phyloP scores from a whole-genome alignment of 1,140 invertebrate genomes.

The Neodiprion pinetum region DNA sequence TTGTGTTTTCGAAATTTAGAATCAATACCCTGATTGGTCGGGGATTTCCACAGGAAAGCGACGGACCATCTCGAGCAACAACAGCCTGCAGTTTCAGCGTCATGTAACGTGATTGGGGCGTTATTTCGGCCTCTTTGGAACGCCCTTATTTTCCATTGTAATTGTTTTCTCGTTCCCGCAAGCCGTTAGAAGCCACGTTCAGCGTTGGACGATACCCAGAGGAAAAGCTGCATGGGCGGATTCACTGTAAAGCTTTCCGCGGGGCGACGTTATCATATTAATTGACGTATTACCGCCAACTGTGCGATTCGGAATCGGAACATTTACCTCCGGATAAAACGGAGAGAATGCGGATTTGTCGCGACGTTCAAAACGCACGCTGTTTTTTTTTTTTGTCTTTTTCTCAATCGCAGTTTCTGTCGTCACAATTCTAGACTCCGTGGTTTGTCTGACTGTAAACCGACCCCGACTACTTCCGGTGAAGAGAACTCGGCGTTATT shows the following conservation, averaged over 20 bases:
- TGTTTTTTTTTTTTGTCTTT: too few relatives aligned
- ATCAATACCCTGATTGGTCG: too few relatives aligned
- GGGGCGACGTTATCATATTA: conserved; percentile 1
- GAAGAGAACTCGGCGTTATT: not conserved
- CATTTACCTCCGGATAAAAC: too few relatives aligned
- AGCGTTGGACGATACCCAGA: not conserved
- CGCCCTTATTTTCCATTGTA: conserved; percentile 1
- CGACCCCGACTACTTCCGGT: too few relatives aligned
- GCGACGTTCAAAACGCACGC: too few relatives aligned
- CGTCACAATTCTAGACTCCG: too few relatives aligned
- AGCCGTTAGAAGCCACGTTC: not conserved
- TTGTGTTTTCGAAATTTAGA: too few relatives aligned
- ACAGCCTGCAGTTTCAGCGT: not conserved
- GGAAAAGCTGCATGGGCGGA: not conserved
- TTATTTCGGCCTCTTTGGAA: not conserved
- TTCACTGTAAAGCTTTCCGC: not conserved
- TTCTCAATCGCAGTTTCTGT: too few relatives aligned
- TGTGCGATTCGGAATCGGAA: not conserved
- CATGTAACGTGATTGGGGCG: conserved; percentile 3
- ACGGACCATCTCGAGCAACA: not conserved
- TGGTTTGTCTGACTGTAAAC: too few relatives aligned
- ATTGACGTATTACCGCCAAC: not conserved
- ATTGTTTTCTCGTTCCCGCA: not conserved
- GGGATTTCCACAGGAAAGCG: too few relatives aligned
- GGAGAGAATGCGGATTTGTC: too few relatives aligned